These are phyloP conservation scores for Carollia perspicillata DNA, from an alignment of 2,113 vertebrate species.

Conservation along the genomic window DNA sequence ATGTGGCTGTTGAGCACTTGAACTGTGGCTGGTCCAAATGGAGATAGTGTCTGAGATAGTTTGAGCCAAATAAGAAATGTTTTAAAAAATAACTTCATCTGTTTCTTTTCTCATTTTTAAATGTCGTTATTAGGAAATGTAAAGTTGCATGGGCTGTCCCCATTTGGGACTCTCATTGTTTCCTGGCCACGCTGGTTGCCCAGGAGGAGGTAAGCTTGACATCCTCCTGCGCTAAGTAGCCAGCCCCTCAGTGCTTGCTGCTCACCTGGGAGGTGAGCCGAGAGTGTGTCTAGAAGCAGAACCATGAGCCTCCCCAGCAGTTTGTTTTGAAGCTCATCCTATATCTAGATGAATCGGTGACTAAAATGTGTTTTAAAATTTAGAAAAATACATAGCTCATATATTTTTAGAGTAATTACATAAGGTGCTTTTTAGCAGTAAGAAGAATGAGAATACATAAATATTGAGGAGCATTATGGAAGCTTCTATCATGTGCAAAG, in stretches of 20 bases:
- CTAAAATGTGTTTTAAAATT: background rate
- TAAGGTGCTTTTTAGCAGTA: background rate
- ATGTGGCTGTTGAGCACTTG: background rate
- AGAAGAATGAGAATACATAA: background rate
- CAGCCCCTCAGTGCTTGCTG: background rate
- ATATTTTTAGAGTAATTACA: slow-evolving; percentile 8
- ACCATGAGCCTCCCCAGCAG: background rate
- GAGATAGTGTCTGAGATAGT: background rate
- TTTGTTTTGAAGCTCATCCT: background rate
- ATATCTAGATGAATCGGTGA: background rate
- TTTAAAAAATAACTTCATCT: background rate
- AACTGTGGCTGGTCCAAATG: no score
- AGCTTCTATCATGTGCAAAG: background rate
- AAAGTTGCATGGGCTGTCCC: background rate
- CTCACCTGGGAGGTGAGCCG: background rate
- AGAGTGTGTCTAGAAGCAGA: background rate
- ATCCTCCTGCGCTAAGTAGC: background rate
- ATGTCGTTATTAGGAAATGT: background rate
- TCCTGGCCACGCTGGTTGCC: background rate
- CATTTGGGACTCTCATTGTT: background rate
- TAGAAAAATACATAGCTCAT: background rate
- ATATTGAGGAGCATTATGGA: background rate
- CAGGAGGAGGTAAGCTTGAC: background rate
- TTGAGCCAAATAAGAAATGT: slow-evolving; percentile 10
- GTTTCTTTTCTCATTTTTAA: background rate